phyloP scores from a whole-genome alignment of 2,113 vertebrate species.

The Lepus americanus region DNA sequence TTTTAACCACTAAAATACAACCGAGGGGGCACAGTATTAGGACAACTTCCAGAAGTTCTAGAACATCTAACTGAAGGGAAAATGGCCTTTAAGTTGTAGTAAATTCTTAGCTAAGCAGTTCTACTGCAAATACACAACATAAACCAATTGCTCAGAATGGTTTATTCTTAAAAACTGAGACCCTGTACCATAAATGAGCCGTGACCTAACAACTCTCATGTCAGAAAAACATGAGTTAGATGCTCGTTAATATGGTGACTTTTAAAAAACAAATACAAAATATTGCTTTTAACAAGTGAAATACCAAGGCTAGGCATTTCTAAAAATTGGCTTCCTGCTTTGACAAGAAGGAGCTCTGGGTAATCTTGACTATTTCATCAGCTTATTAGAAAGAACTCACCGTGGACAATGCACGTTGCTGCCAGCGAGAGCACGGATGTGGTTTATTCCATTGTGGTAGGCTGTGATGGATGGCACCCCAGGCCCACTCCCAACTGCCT shows the following conservation, averaged over 20 bases:
- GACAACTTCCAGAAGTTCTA: not conserved
- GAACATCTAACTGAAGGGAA: not conserved
- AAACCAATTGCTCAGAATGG: not conserved
- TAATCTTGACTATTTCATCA: not conserved
- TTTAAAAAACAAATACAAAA: constrained; percentile 24
- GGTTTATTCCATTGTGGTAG: not conserved
- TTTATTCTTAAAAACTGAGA: constrained; percentile 25
- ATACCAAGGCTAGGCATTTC: not conserved
- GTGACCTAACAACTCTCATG: not conserved
- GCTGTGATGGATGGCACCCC: not conserved
- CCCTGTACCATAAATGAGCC: not conserved
- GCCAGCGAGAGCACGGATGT: not conserved
- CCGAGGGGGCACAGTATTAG: not conserved
- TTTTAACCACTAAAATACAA: not conserved
- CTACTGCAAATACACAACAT: not conserved
- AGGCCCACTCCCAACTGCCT: not conserved
- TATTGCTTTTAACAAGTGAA: not conserved
- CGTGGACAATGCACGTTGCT: not conserved
- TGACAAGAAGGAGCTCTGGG: not conserved
- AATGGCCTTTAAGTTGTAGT: not conserved
- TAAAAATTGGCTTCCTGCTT: not conserved
- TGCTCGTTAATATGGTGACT: not conserved
- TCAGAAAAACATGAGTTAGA: constrained; percentile 32
- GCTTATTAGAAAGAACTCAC: not conserved
- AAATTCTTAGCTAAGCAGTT: constrained; percentile 21